phyloP scores from a whole-genome alignment of 2,113 vertebrate species.

The Lethenteron reissneri region DNA sequence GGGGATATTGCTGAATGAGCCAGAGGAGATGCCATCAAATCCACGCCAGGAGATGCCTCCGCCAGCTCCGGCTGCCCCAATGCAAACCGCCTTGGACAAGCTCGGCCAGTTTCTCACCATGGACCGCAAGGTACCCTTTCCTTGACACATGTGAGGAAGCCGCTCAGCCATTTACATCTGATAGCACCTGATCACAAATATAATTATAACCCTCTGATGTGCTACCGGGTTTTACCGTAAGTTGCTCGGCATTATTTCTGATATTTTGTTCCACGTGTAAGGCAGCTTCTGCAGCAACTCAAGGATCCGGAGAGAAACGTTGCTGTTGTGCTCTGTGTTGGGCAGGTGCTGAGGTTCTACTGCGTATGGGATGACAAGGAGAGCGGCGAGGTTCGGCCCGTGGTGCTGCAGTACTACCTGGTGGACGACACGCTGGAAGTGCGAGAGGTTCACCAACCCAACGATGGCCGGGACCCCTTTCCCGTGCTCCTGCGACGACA shows the following conservation, averaged over 20 bases:
- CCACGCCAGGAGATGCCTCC: slow-evolving; percentile 33
- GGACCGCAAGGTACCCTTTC: slow-evolving; percentile 43
- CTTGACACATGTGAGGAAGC: no score
- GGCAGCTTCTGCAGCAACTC: background rate
- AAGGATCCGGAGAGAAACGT: background rate
- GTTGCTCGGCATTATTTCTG: no score
- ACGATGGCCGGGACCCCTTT: slow-evolving; percentile 51
- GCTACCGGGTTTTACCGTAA: background rate
- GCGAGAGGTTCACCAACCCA: slow-evolving; percentile 40
- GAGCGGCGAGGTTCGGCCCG: slow-evolving; percentile 29
- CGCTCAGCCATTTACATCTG: no score
- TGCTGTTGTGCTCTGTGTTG: background rate
- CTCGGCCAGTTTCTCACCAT: slow-evolving; percentile 48
- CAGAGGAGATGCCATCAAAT: slow-evolving; percentile 37
- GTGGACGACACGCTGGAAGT: slow-evolving; percentile 63
- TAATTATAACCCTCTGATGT: background rate
- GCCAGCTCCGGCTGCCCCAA: slow-evolving; percentile 27
- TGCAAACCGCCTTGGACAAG: slow-evolving; percentile 20
- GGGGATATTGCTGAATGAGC: slow-evolving; percentile 52
- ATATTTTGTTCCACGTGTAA: no score
- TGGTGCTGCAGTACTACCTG: slow-evolving; percentile 55
- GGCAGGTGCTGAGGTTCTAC: slow-evolving; percentile 65
- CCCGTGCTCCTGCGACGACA: slow-evolving; percentile 46
- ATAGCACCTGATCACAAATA: no score
- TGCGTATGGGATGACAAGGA: slow-evolving; percentile 44